Evolutionary conservation across 2,113 vertebrate genomes (phyloP).

Genomic region (Eurystomus gularis): DNA sequence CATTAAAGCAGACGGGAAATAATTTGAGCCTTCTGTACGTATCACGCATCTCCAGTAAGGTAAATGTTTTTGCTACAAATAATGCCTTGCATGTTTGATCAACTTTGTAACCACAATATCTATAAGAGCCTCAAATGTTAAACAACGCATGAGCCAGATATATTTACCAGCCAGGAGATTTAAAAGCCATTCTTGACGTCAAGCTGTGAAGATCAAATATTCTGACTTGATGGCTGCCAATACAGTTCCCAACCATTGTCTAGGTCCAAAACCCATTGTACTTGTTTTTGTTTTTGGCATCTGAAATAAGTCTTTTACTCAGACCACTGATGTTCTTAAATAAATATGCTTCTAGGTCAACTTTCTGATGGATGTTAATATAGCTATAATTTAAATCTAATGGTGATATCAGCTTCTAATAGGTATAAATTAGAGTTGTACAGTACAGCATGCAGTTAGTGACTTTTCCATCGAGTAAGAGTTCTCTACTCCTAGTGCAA

Average conservation of each 20-base stretch:
- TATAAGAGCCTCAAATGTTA: slow-evolving; percentile 53
- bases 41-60: slow-evolving; percentile 29
- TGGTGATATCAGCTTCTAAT: background rate
- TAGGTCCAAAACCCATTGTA: slow-evolving; percentile 69
- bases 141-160: slow-evolving; percentile 54
- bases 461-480: background rate
- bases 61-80: slow-evolving; percentile 63
- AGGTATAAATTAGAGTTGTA: background rate
- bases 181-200: slow-evolving; percentile 75
- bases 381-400: background rate
- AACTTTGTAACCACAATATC: slow-evolving; percentile 57
- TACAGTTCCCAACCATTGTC: slow-evolving; percentile 66
- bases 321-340: slow-evolving; percentile 64
- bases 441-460: background rate
- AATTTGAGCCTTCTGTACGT: slow-evolving; percentile 21
- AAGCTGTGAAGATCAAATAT: slow-evolving; percentile 76
- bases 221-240: slow-evolving; percentile 60
- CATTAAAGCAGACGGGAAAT: slow-evolving; percentile 41
- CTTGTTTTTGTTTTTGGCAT: slow-evolving; percentile 71
- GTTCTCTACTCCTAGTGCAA: background rate
- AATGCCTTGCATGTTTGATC: slow-evolving; percentile 36
- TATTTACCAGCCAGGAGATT: slow-evolving; percentile 69
- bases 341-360: slow-evolving; percentile 71
- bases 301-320: slow-evolving; percentile 43
- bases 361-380: slow-evolving; percentile 21